Percentiles rank a stretch among this genome's conserved stretches.
Conservation (phyloP, 2,888 invertebrate genomes). For the Deroplatys truncata region DNA sequence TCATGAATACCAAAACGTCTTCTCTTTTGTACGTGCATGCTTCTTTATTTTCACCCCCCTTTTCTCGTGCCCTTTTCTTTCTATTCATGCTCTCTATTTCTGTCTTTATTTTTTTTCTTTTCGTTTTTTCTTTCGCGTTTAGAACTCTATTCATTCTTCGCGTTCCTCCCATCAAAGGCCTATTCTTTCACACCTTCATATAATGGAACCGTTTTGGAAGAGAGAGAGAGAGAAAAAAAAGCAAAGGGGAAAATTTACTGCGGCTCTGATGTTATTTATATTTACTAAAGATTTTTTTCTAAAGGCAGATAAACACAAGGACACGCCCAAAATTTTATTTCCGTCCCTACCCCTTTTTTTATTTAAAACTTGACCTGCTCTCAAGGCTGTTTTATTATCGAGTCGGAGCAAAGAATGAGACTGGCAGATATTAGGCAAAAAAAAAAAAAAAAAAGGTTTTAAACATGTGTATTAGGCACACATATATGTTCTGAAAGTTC, state of each 20-base stretch:
- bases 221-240: neutral
- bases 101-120: neutral
- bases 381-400: neutral
- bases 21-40: neutral
- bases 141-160: neutral
- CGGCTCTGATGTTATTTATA: neutral
- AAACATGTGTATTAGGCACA: neutral
- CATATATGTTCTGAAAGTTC: neutral
- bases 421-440: neutral
- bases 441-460: neutral
- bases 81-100: neutral
- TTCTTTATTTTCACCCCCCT: neutral
- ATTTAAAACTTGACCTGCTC: neutral
- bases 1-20: neutral
- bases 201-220: conserved; percentile 12
- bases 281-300: neutral
- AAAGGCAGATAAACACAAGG: neutral
- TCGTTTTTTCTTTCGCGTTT: neutral
- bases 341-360: neutral
- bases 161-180: neutral
- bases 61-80: neutral
- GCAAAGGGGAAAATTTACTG: neutral
- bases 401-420: neutral
- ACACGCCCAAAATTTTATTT: neutral
- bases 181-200: conserved; percentile 11